Base-by-base conservation (phyloP, 2,888 invertebrate species). In the Harpalus rubripes region DNA sequence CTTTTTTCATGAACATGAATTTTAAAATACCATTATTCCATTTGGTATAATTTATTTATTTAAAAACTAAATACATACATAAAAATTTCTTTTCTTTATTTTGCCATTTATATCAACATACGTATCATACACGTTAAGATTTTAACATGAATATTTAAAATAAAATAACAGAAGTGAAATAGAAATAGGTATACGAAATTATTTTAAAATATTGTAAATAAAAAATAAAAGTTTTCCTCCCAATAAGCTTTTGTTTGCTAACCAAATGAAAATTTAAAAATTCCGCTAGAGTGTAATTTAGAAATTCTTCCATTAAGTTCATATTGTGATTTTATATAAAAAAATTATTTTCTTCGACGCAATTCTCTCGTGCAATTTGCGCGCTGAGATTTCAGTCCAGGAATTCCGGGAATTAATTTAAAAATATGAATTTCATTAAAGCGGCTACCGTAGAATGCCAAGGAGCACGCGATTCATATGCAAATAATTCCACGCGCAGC, bases 351-450 rank as follows among this genome's bases (percentile, higher is more conserved):
- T n/a, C n/a, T n/a, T n/a, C n/a, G n/a, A n/a, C n/a, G n/a, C n/a
- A n/a, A n/a, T n/a, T n/a, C 63, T 52, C 63, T 18, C 7, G 56
- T 81, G 80, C 80, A 81, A 81, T 81, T 81, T 81, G 63, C 80
- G 80, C n/a, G 61, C 61, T 39, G 80, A 81, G 80, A 81, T 81
- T 81, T 81, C 63, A 81, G 63, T 63, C 41, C 80, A 63, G 44
- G 61, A 81, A 81, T 81, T 81, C 80, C 80, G 80, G 10, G 63
- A 81, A 81, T 81, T 81, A 80, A 80, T 80, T 80, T 80, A 81
- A 81, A 81, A 81, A 81, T 81, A 81, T 81, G 80, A 81, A 81
- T 81, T 81, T 81, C 80, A 81, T 81, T 81, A 81, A 81, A 7
- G 63, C 15, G 58, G n/a, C 59, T 0, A 22, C 32, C n/a, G 32